phyloP scores from a whole-genome alignment of 92 coral and sea anemone genomes.

The Scolanthus callimorphus region DNA sequence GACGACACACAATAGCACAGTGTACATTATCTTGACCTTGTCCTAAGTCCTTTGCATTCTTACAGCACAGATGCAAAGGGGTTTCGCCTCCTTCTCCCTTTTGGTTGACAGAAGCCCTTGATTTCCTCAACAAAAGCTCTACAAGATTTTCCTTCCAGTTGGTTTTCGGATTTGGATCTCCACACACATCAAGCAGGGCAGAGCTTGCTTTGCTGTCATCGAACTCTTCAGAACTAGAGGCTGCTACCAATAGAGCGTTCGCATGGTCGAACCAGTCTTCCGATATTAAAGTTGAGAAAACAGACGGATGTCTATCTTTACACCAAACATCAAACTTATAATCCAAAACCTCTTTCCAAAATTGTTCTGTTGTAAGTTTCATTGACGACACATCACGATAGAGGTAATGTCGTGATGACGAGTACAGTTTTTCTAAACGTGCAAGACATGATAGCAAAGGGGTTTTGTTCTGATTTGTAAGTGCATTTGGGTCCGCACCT shows the following conservation, averaged over 20 bases:
- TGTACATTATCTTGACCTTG: background rate
- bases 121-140: background rate
- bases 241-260: too few species aligned
- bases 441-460: slow-evolving; percentile 7
- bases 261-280: too few species aligned
- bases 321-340: slow-evolving; percentile 10
- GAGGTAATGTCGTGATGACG: too few species aligned
- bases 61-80: slow-evolving; percentile 3
- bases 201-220: too few species aligned
- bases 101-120: background rate
- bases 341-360: slow-evolving; percentile 4
- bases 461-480: background rate
- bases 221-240: too few species aligned
- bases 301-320: too few species aligned
- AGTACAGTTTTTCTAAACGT: too few species aligned
- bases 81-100: background rate
- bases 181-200: background rate
- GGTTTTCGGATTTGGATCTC: background rate
- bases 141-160: background rate
- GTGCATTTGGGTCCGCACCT: slow-evolving; percentile 28
- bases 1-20: slow-evolving; percentile 1
- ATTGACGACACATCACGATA: too few species aligned
- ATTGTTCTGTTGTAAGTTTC: background rate
- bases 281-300: too few species aligned
- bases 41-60: background rate